Percentiles rank a stretch among this genome's conserved stretches.
Evolutionary conservation across 2,888 invertebrate species (phyloP).

Genomic region (Scaptomyza tumidula): DNA sequence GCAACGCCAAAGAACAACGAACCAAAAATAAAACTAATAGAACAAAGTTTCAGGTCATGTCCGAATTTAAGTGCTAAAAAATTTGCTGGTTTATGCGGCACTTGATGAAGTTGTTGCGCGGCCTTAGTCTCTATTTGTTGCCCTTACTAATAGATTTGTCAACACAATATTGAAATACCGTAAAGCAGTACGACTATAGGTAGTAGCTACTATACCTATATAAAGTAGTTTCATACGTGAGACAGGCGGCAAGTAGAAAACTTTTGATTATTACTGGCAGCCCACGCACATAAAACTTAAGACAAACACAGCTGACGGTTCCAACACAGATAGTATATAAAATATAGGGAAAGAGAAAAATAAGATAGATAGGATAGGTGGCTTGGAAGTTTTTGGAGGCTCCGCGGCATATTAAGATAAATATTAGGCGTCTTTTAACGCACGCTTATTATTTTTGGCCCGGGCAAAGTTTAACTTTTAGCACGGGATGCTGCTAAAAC

Average conservation of each 20-base stretch:
- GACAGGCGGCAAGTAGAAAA: conserved; percentile 30
- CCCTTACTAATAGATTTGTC: conserved; percentile 64
- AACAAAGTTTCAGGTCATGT: conserved; percentile 68
- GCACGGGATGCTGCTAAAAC: conserved; percentile 28
- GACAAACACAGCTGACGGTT: conserved; percentile 29
- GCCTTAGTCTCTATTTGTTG: conserved; percentile 30
- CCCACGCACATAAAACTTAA: conserved; percentile 32
- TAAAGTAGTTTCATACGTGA: conserved; percentile 26
- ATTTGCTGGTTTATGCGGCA: conserved; percentile 71
- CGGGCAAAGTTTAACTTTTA: conserved; percentile 34
- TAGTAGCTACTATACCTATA: conserved; percentile 1
- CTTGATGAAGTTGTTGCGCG: conserved; percentile 68
- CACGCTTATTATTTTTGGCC: conserved; percentile 46
- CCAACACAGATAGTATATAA: neutral
- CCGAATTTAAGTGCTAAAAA: conserved; percentile 77
- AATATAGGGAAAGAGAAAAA: neutral
- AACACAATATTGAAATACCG: conserved; percentile 37
- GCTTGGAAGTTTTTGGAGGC: neutral
- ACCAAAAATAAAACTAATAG: conserved; percentile 16
- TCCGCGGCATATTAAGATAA: conserved; percentile 44
- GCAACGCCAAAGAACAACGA: conserved; percentile 39
- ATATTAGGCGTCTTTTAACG: conserved; percentile 38
- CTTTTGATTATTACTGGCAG: conserved; percentile 44
- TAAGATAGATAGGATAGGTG: too few species aligned
- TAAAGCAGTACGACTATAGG: neutral